Conservation (phyloP, 1,140 invertebrate genomes). For the Cecropterus lyciades region DNA sequence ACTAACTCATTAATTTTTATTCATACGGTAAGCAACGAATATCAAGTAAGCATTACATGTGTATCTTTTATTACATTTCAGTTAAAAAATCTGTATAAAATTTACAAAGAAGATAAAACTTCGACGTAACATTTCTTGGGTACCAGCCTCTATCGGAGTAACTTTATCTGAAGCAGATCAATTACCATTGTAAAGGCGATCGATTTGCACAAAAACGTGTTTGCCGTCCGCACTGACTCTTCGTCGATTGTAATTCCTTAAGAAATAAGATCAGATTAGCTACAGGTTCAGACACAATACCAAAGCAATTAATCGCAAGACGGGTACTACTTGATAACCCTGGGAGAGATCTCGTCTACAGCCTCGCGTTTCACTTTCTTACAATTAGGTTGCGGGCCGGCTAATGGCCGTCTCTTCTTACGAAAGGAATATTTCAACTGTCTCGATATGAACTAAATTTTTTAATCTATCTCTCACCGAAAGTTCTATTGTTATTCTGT, state of each 20-base stretch:
- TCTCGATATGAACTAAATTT: neutral
- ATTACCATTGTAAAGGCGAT: neutral
- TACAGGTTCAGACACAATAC: conserved; percentile 26
- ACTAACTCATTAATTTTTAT: too few species aligned
- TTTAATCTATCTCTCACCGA: too few species aligned
- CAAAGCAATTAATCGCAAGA: conserved; percentile 18
- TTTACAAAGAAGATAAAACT: too few species aligned
- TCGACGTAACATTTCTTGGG: too few species aligned
- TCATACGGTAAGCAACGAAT: too few species aligned
- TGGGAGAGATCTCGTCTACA: conserved; percentile 48
- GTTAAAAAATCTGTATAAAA: too few species aligned
- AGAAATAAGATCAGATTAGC: conserved; percentile 27
- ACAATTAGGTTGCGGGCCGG: conserved; percentile 42
- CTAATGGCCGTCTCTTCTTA: conserved; percentile 44
- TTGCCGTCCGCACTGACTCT: neutral
- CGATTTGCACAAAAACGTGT: too few species aligned
- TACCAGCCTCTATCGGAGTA: too few species aligned
- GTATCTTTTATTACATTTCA: too few species aligned
- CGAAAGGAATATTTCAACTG: conserved; percentile 18
- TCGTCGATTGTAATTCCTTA: neutral
- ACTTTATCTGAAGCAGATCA: neutral
- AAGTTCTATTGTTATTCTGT: too few species aligned
- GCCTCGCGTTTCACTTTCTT: conserved; percentile 57
- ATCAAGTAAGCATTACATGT: too few species aligned
- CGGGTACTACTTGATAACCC: conserved; percentile 38